Evolutionary conservation across 2,797 vertebrate genomes (phyloP).

Genomic region (Siniperca scherzeri): DNA sequence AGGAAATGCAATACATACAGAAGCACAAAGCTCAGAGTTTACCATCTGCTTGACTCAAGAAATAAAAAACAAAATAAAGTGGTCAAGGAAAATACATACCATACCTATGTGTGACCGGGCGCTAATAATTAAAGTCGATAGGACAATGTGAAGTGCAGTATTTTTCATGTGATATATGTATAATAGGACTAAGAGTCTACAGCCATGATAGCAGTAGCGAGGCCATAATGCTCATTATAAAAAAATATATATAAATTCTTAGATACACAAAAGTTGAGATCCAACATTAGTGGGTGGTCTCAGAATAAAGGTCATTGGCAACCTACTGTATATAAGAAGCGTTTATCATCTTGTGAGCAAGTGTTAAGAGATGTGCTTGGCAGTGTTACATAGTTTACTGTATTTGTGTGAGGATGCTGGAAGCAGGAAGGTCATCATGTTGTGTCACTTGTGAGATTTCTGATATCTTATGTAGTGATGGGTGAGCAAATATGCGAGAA

Average conservation of each 20-base stretch:
- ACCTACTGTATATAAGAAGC: not conserved
- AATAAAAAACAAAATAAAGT: conserved; percentile 41
- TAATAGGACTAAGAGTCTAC: not conserved
- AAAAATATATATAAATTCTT: not conserved
- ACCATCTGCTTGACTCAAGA: conserved; percentile 60
- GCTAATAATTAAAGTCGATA: conserved; percentile 23
- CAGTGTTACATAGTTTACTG: not conserved
- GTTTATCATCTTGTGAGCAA: not conserved
- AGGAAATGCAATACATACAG: conserved; percentile 58
- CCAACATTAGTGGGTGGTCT: not conserved
- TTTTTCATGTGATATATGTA: not conserved
- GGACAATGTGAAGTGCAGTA: not conserved
- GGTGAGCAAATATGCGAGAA: not conserved
- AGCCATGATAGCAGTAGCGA: not conserved
- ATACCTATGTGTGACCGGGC: conserved; percentile 5
- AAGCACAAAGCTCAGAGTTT: conserved; percentile 63
- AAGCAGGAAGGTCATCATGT: not conserved
- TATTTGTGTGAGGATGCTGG: not conserved
- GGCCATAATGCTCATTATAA: not conserved
- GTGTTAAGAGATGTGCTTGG: not conserved
- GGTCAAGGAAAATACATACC: conserved; percentile 41
- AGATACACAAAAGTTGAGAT: not conserved
- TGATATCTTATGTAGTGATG: not conserved
- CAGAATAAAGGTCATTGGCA: not conserved
- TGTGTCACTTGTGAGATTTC: not conserved